These are phyloP conservation scores for Habroteleia sp. DNA, from an alignment of 2,888 invertebrate species.

Conservation along the genomic window DNA sequence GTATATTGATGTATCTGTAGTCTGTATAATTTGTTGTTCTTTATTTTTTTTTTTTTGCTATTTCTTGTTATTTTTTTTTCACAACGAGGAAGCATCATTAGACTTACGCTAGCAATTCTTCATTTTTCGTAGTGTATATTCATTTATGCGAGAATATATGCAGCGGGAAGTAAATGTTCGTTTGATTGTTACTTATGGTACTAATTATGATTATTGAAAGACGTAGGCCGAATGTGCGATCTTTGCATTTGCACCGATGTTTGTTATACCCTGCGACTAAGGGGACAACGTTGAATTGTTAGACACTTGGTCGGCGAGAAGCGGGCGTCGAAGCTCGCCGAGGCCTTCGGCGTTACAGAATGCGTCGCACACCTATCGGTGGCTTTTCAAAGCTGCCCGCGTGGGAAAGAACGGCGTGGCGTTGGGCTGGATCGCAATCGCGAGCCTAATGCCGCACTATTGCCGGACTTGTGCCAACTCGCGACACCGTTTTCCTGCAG, in stretches of 20 bases:
- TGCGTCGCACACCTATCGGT: too few relatives aligned
- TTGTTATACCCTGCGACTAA: conserved; percentile 42
- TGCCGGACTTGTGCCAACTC: too few relatives aligned
- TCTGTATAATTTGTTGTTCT: conserved; percentile 31
- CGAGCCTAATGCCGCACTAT: too few relatives aligned
- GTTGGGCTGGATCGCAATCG: too few relatives aligned
- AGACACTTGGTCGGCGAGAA: conserved; percentile 38
- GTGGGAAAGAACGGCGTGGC: too few relatives aligned
- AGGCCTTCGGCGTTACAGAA: conserved; percentile 1
- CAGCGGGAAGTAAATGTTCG: conserved; percentile 44
- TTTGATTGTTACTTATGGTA: conserved; percentile 48
- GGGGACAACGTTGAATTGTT: conserved; percentile 31
- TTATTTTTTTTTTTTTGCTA: conserved; percentile 12
- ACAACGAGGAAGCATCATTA: conserved; percentile 50
- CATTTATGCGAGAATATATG: conserved; percentile 36
- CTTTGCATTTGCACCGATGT: conserved; percentile 47
- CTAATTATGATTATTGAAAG: conserved; percentile 51
- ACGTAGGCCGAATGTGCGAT: conserved; percentile 57
- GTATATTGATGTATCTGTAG: conserved; percentile 37
- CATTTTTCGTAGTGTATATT: conserved; percentile 37
- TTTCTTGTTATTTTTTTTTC: conserved; percentile 23
- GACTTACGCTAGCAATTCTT: conserved; percentile 35
- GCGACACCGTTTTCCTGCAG: too few relatives aligned
- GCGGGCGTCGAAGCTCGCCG: conserved; percentile 6
- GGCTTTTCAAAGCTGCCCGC: too few relatives aligned